phyloP scores from a whole-genome alignment of 1,140 invertebrate genomes.

The Oncopeltus fasciatus region DNA sequence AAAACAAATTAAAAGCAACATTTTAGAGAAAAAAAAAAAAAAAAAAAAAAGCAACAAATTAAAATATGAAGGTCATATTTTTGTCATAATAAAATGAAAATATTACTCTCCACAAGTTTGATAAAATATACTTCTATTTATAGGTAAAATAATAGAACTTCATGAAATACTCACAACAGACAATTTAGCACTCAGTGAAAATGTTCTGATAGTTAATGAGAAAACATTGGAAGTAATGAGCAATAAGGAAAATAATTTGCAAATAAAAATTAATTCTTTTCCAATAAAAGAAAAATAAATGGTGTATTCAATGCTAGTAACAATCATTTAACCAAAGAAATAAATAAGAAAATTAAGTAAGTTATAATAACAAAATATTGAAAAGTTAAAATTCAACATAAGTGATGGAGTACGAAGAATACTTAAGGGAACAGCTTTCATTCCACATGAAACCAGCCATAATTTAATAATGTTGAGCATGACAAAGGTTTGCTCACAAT shows the following conservation, averaged over 20 bases:
- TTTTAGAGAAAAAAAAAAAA: not conserved
- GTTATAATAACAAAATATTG: too few species aligned
- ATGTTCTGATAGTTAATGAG: not conserved
- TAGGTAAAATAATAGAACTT: not conserved
- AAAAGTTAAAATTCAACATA: too few species aligned
- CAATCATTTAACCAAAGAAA: not conserved
- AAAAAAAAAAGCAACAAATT: not conserved
- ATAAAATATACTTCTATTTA: too few species aligned
- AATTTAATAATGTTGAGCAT: too few species aligned
- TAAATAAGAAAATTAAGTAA: too few species aligned
- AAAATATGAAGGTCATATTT: not conserved
- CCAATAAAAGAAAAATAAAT: not conserved
- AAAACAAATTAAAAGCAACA: too few species aligned
- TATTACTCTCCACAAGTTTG: too few species aligned
- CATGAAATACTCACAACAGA: not conserved
- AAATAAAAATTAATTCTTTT: not conserved
- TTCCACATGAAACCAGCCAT: too few species aligned
- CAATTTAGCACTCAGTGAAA: not conserved
- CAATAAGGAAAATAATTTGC: not conserved
- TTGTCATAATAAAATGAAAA: too few species aligned
- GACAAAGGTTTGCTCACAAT: too few species aligned
- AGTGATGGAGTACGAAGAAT: too few species aligned
- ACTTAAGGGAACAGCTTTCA: too few species aligned
- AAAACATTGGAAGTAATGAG: not conserved
- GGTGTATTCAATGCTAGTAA: not conserved